Conservation (phyloP, 2,888 invertebrate genomes). For the Philereme transversata region DNA sequence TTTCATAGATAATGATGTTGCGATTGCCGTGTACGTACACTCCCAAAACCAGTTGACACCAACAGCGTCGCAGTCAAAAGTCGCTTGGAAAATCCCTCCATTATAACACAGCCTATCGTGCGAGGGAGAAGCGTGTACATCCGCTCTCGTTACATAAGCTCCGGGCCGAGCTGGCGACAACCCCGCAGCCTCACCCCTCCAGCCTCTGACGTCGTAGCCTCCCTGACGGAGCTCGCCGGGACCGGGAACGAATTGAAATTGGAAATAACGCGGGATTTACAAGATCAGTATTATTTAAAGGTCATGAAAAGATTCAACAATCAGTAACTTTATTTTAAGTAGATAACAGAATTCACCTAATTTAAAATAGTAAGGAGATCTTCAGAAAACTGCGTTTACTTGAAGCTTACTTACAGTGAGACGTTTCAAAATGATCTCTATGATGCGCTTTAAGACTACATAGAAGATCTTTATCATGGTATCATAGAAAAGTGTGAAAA, state of each 20-base stretch:
- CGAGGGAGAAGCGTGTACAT: conserved; percentile 68
- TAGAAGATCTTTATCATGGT: too few relatives aligned
- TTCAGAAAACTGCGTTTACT: too few relatives aligned
- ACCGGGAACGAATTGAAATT: conserved; percentile 39
- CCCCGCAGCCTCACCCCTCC: conserved; percentile 35
- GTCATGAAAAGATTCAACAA: conserved; percentile 5
- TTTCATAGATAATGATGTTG: too few relatives aligned
- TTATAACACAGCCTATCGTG: conserved; percentile 52
- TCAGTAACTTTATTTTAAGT: background rate
- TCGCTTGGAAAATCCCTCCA: conserved; percentile 47
- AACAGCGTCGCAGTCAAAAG: conserved; percentile 29
- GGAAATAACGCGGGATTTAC: conserved; percentile 30
- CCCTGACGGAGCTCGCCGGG: conserved; percentile 40
- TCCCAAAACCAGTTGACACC: too few relatives aligned
- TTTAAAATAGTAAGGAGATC: too few relatives aligned
- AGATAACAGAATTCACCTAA: too few relatives aligned
- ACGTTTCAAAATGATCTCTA: too few relatives aligned
- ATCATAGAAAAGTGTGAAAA: too few relatives aligned
- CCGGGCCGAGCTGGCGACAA: conserved; percentile 75
- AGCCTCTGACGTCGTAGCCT: conserved; percentile 33
- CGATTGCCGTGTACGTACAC: too few relatives aligned
- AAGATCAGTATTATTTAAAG: conserved; percentile 27
- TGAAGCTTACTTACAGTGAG: too few relatives aligned
- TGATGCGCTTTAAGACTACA: too few relatives aligned
- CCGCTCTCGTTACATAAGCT: conserved; percentile 83